phyloP scores from a whole-genome alignment of 2,113 vertebrate genomes.

The Myotis brandtii region DNA sequence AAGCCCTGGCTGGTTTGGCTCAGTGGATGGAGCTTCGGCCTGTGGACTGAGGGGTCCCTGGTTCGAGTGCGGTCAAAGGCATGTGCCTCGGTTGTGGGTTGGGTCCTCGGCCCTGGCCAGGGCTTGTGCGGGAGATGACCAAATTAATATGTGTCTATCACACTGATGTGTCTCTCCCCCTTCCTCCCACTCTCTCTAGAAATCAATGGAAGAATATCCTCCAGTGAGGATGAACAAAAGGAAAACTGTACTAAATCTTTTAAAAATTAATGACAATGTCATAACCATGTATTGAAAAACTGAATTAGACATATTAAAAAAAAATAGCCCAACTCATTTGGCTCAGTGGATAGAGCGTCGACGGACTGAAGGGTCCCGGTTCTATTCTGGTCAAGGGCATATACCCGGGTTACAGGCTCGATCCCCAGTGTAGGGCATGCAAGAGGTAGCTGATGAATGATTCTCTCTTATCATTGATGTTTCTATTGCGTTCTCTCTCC shows the following conservation, averaged over 20 bases:
- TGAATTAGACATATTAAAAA: conserved; percentile 34
- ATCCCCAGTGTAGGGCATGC: too few species aligned
- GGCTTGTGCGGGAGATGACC: neutral
- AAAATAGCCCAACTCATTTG: too few species aligned
- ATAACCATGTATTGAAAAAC: neutral
- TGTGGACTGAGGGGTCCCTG: neutral
- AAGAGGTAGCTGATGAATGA: too few species aligned
- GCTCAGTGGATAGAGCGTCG: too few species aligned
- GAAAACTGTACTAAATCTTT: conserved; percentile 76
- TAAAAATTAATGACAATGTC: conserved; percentile 67
- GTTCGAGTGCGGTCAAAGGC: neutral
- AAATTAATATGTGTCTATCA: neutral
- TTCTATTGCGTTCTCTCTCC: too few species aligned
- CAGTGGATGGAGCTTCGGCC: neutral
- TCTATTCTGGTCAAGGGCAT: too few species aligned
- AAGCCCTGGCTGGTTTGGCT: neutral
- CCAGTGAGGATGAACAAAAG: neutral
- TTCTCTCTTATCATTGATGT: too few species aligned
- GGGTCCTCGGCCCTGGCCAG: neutral
- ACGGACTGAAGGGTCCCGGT: too few species aligned
- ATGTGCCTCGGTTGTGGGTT: neutral
- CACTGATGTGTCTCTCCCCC: neutral
- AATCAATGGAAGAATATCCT: neutral
- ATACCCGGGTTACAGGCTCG: too few species aligned
- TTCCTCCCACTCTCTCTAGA: neutral